Conservation (phyloP, 92 coral and sea anemone species). For the Epizoanthus ramosus region DNA sequence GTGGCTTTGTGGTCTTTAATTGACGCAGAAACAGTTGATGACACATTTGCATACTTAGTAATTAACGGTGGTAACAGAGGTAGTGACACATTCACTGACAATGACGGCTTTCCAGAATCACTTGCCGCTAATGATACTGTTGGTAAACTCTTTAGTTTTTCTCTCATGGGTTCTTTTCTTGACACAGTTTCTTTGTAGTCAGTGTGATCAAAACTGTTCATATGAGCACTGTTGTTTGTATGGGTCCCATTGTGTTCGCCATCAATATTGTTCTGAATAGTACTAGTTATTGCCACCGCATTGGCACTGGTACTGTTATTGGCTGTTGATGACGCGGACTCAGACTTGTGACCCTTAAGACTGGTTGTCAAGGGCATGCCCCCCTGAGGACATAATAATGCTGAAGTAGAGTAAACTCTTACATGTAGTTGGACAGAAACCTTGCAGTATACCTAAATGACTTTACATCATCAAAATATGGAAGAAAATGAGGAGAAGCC, state of each 20-base stretch:
- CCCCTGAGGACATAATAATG: slow-evolving; percentile 4
- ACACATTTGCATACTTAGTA: slow-evolving; percentile 85
- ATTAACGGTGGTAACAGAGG: slow-evolving; percentile 89
- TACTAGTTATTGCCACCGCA: slow-evolving; percentile 8
- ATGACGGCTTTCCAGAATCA: slow-evolving; percentile 76
- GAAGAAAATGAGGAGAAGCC: too few species aligned
- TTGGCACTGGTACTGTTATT: slow-evolving; percentile 31
- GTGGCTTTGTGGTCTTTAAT: slow-evolving; percentile 61
- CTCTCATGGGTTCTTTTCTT: slow-evolving; percentile 49
- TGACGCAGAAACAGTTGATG: slow-evolving; percentile 66
- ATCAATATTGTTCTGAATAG: slow-evolving; percentile 50
- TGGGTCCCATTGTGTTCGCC: slow-evolving; percentile 64
- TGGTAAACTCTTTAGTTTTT: slow-evolving; percentile 61
- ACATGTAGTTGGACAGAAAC: too few species aligned
- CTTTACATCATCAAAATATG: too few species aligned
- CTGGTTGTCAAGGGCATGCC: slow-evolving; percentile 7
- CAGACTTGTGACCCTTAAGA: slow-evolving; percentile 51
- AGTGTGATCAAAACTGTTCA: slow-evolving; percentile 33
- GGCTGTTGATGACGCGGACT: slow-evolving; percentile 43
- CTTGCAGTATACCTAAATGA: too few species aligned
- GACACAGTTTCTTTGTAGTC: slow-evolving; percentile 27
- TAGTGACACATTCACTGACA: slow-evolving; percentile 74
- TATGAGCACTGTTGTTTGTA: slow-evolving; percentile 26
- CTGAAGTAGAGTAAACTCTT: neutral
- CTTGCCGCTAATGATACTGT: slow-evolving; percentile 74